These are phyloP conservation scores for Accipiter cooperii DNA, from an alignment of 2,113 vertebrate species.

Conservation along the genomic window DNA sequence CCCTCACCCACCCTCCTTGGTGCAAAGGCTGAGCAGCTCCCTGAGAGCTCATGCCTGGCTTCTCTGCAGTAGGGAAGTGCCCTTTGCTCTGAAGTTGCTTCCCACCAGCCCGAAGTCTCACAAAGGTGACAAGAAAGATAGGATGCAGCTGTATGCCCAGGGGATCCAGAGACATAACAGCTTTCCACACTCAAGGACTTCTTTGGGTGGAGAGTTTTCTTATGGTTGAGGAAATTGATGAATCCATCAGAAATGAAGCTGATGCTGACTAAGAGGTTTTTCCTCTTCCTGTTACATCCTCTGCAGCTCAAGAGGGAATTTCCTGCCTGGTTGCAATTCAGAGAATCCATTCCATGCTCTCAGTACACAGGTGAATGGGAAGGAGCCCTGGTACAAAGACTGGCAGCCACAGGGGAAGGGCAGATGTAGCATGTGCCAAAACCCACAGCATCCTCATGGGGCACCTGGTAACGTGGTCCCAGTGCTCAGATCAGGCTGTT, in stretches of 20 bases:
- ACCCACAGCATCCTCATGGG: not conserved
- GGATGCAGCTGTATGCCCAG: conserved; percentile 49
- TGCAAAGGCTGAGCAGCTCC: not conserved
- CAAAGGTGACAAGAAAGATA: not conserved
- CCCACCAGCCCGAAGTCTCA: not conserved
- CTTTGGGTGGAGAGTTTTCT: conserved; percentile 30
- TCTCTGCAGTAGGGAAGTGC: fast-evolving
- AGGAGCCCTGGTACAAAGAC: not conserved
- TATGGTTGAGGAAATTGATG: conserved; percentile 32
- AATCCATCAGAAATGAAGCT: conserved; percentile 28
- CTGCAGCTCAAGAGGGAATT: conserved; percentile 31
- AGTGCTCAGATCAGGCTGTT: not conserved
- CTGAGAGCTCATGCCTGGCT: fast-evolving
- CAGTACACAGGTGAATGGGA: not conserved
- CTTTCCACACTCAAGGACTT: not conserved
- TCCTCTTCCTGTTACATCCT: conserved; percentile 47
- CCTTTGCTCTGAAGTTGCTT: not conserved
- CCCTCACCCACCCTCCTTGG: not conserved
- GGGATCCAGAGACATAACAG: not conserved
- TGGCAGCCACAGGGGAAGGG: not conserved
- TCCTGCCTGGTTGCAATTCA: conserved; percentile 3
- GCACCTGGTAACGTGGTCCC: not conserved
- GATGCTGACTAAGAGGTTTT: conserved; percentile 59
- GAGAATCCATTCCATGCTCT: not conserved
- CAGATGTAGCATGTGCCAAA: not conserved